Percentiles rank a stretch among this genome's conserved stretches.
phyloP scores from a whole-genome alignment of 2,797 vertebrate species.

The Buphagus erythrorhynchus region DNA sequence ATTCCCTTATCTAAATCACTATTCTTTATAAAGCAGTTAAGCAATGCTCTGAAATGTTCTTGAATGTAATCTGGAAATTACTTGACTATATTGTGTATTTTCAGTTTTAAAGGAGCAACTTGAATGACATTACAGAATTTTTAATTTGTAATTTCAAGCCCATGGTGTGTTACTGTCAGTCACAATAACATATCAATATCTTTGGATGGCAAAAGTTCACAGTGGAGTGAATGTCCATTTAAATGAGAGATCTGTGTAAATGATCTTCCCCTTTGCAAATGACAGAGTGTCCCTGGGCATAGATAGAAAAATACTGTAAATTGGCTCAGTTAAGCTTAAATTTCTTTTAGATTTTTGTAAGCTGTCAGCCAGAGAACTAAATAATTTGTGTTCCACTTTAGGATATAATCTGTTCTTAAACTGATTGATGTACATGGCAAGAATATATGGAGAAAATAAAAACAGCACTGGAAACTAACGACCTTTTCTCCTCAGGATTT shows the following conservation, averaged over 20 bases:
- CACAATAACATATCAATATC: neutral
- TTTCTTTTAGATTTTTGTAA: neutral
- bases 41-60: neutral
- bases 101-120: neutral
- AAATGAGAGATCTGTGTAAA: neutral
- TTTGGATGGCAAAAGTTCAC: neutral
- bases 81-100: neutral
- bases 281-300: neutral
- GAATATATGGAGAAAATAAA: neutral
- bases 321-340: neutral
- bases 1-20: neutral
- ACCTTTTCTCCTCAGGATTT: neutral
- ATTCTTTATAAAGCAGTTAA: neutral
- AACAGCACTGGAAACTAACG: neutral
- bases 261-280: neutral
- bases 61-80: neutral
- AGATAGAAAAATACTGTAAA: neutral
- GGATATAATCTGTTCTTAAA: neutral
- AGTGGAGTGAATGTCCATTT: neutral
- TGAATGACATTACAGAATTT: neutral
- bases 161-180: neutral
- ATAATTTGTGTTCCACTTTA: neutral
- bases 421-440: neutral
- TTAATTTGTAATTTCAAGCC: neutral
- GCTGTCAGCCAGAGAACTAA: neutral